Evolutionary conservation across 1,140 invertebrate genomes (phyloP).

Genomic region (Papilio helenus): DNA sequence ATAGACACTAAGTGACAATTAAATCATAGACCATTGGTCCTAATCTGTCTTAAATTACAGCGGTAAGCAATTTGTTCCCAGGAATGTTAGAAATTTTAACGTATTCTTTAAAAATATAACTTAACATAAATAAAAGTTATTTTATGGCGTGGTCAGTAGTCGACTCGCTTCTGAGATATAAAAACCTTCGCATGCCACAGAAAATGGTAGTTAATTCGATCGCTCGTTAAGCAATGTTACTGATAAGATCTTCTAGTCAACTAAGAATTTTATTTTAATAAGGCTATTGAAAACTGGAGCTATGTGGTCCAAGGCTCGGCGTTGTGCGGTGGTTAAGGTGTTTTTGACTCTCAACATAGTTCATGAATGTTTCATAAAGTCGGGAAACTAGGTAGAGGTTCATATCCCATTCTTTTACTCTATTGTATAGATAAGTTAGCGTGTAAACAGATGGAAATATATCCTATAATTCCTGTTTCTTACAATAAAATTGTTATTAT

Average conservation of each 20-base stretch:
- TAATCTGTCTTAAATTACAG: constrained; percentile 3
- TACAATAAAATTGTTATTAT: no score
- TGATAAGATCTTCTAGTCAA: constrained; percentile 20
- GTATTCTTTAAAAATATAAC: constrained; percentile 9
- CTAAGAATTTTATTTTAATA: constrained; percentile 22
- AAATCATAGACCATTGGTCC: background rate
- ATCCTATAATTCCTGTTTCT: no score
- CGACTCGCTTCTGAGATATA: background rate
- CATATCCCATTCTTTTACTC: no score
- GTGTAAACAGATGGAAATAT: no score
- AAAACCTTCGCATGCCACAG: constrained; percentile 19
- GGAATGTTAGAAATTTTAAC: background rate
- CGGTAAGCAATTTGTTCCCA: background rate
- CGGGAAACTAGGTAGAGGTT: no score
- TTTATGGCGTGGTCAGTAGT: background rate
- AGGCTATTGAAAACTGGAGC: background rate
- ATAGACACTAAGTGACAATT: background rate
- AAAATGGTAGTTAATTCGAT: constrained; percentile 17
- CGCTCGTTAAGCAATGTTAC: constrained; percentile 12
- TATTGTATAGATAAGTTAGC: no score
- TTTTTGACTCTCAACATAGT: background rate
- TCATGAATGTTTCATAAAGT: background rate
- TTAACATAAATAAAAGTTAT: background rate
- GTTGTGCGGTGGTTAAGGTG: background rate
- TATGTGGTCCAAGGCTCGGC: background rate